Evolutionary conservation across 2,888 invertebrate genomes (phyloP).

Genomic region (Yponomeuta evonymella): DNA sequence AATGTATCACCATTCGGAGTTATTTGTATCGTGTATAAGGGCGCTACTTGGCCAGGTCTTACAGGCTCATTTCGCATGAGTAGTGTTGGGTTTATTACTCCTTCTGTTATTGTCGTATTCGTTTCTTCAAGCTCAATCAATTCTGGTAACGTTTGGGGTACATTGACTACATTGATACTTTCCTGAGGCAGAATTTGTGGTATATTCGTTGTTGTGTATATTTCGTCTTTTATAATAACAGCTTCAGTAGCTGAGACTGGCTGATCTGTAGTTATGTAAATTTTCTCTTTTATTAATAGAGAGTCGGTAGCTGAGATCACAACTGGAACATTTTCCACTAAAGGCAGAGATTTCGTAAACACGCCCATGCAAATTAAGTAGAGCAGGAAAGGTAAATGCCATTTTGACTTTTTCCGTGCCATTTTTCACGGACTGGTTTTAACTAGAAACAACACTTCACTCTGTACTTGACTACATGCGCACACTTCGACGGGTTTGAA

Average conservation of each 20-base stretch:
- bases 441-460: neutral
- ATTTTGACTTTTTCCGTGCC: constrained; percentile 45
- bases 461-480: neutral
- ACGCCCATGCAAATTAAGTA: constrained; percentile 36
- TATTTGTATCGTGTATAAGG: constrained; percentile 37
- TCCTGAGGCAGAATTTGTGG: neutral
- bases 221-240: neutral
- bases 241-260: constrained; percentile 11
- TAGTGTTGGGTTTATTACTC: neutral
- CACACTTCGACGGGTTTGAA: neutral
- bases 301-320: constrained; percentile 9
- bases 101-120: neutral
- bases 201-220: neutral
- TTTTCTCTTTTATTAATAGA: neutral
- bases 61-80: constrained; percentile 27
- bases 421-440: constrained; percentile 34
- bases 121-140: neutral
- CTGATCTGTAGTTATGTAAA: neutral
- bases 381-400: constrained; percentile 37
- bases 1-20: constrained; percentile 36
- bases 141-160: neutral
- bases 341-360: constrained; percentile 39
- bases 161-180: neutral
- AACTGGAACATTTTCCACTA: constrained; percentile 12
- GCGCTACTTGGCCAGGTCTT: constrained; percentile 40